Evolutionary conservation across 1,140 invertebrate genomes (phyloP).

Genomic region (Sminthurides bifidus): DNA sequence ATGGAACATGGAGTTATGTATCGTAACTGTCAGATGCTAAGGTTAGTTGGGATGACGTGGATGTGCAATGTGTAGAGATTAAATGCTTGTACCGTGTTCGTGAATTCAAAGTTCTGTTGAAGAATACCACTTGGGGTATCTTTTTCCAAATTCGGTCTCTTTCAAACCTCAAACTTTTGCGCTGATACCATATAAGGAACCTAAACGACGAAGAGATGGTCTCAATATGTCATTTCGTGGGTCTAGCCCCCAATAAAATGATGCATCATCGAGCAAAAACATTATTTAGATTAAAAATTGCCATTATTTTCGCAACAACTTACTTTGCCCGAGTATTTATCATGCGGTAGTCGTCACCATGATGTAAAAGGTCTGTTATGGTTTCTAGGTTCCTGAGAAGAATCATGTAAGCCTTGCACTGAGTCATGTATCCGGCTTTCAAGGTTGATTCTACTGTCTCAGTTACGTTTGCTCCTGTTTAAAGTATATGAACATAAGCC

Average conservation of each 20-base stretch:
- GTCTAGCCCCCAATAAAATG: too few relatives aligned
- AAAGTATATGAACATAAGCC: not conserved
- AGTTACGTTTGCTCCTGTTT: slow-evolving; percentile 15
- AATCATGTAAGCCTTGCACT: slow-evolving; percentile 58
- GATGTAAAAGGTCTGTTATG: slow-evolving; percentile 50
- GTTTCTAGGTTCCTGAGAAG: slow-evolving; percentile 58
- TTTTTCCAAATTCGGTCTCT: slow-evolving; percentile 27
- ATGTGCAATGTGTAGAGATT: too few relatives aligned
- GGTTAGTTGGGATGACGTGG: too few relatives aligned
- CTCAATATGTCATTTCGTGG: too few relatives aligned
- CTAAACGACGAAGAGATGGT: too few relatives aligned
- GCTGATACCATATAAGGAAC: slow-evolving; percentile 30
- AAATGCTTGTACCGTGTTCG: not conserved
- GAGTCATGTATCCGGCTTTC: slow-evolving; percentile 38
- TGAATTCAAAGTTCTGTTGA: slow-evolving; percentile 8
- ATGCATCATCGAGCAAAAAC: too few relatives aligned
- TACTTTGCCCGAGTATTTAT: slow-evolving; percentile 29
- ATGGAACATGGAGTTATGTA: too few relatives aligned
- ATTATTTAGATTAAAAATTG: too few relatives aligned
- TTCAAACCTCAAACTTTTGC: slow-evolving; percentile 13
- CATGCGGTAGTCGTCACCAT: slow-evolving; percentile 42
- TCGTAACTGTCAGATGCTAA: too few relatives aligned
- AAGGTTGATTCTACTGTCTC: slow-evolving; percentile 5
- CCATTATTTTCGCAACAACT: not conserved
- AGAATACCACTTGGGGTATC: slow-evolving; percentile 27